Percentiles rank a stretch among this genome's conserved stretches.
Evolutionary conservation across 2,888 invertebrate genomes (phyloP).

Genomic region (Timema podura): DNA sequence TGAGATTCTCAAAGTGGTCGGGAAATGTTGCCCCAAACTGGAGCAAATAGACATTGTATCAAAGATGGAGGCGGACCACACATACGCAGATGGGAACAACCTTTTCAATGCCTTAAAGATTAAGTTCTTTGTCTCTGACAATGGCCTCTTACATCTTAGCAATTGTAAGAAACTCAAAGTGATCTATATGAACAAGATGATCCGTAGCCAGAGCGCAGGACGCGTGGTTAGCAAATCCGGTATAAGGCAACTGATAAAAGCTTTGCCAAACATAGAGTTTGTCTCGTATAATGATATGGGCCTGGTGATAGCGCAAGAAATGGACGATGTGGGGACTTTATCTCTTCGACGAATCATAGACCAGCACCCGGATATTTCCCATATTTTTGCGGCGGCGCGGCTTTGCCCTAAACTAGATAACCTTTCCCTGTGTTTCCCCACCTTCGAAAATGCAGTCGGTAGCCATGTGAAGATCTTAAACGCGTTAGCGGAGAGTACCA

Average conservation of each 20-base stretch:
- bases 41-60: constrained; percentile 33
- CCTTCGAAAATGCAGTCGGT: constrained; percentile 9
- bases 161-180: constrained; percentile 31
- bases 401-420: constrained; percentile 30
- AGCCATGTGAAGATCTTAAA: constrained; percentile 24
- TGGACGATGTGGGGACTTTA: constrained; percentile 29
- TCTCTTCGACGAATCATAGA: constrained; percentile 30
- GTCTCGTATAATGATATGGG: constrained; percentile 33
- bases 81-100: background rate
- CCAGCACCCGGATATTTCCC: constrained; percentile 26
- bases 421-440: constrained; percentile 25
- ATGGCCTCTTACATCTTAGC: constrained; percentile 30
- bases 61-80: constrained; percentile 27
- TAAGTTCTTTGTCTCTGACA: constrained; percentile 33
- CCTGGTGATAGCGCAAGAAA: constrained; percentile 29
- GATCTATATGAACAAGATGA: constrained; percentile 31
- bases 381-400: constrained; percentile 27
- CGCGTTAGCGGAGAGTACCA: constrained; percentile 24
- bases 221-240: constrained; percentile 32
- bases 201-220: constrained; percentile 30
- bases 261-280: constrained; percentile 28
- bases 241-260: constrained; percentile 28
- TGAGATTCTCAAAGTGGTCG: constrained; percentile 33
- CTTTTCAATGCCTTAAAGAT: constrained; percentile 32
- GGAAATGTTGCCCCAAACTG: constrained; percentile 29